These are phyloP conservation scores for Acropora tenuis DNA, from an alignment of 64 coral and sea anemone genomes.

Conservation along the genomic window DNA sequence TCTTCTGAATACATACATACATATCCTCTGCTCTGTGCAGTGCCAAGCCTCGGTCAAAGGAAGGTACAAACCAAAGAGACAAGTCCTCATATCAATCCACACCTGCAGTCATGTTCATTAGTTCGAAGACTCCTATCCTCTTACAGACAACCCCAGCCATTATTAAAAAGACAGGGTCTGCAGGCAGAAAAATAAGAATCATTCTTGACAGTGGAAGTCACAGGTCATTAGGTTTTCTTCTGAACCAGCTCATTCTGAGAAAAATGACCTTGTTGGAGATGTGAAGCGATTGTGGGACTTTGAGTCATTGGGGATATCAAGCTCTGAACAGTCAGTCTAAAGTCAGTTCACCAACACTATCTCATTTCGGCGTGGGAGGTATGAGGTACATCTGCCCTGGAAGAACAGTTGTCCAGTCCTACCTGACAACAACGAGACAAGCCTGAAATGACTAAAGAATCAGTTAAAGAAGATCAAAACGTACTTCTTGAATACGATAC, in stretches of 20 bases:
- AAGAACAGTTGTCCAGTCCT: slow-evolving; percentile 39
- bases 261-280: slow-evolving; percentile 25
- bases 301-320: slow-evolving; percentile 42
- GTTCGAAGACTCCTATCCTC: not conserved
- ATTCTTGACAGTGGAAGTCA: slow-evolving; percentile 4
- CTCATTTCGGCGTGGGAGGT: slow-evolving; percentile 20
- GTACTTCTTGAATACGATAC: slow-evolving; percentile 67
- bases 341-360: slow-evolving; percentile 57
- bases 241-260: not conserved
- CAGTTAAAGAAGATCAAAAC: slow-evolving; percentile 7
- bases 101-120: not conserved
- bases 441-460: slow-evolving; percentile 3
- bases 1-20: no score
- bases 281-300: slow-evolving; percentile 50
- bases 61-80: no score
- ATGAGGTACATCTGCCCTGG: slow-evolving; percentile 62
- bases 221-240: not conserved
- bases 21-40: no score
- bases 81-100: no score
- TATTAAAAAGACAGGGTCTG: not conserved
- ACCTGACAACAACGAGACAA: slow-evolving; percentile 60
- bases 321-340: slow-evolving; percentile 32
- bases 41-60: no score
- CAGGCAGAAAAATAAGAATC: not conserved
- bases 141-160: not conserved